phyloP scores from a whole-genome alignment of 2,888 invertebrate genomes.

The Cryptus armator region DNA sequence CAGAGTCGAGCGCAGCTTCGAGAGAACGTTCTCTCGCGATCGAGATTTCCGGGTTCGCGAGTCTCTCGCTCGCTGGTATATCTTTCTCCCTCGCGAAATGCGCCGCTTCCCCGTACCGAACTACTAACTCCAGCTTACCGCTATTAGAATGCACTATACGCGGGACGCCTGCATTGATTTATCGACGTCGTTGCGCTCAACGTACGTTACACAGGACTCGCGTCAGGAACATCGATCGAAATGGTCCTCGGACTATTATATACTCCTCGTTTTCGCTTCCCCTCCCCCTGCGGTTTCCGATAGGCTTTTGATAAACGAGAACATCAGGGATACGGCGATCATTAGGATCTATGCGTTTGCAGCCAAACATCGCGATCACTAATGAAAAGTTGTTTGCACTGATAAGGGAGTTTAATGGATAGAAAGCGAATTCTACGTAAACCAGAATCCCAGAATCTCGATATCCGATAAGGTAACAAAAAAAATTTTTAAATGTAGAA shows the following conservation, averaged over 20 bases:
- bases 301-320: slow-evolving; percentile 13
- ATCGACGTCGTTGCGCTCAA: slow-evolving; percentile 16
- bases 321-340: neutral
- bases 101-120: neutral
- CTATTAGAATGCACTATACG: slow-evolving; percentile 12
- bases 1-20: slow-evolving; percentile 17
- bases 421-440: slow-evolving; percentile 7
- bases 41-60: slow-evolving; percentile 79
- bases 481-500: too few relatives aligned
- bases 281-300: neutral
- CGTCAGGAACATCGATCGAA: slow-evolving; percentile 13
- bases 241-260: slow-evolving; percentile 2
- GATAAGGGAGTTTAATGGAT: slow-evolving; percentile 16
- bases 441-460: too few relatives aligned
- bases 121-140: slow-evolving; percentile 10
- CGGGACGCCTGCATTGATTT: slow-evolving; percentile 26
- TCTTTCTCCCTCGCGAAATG: neutral
- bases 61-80: slow-evolving; percentile 63
- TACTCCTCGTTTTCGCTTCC: too few relatives aligned
- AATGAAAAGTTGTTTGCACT: slow-evolving; percentile 1
- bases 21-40: slow-evolving; percentile 28
- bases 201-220: neutral
- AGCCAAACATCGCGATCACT: neutral
- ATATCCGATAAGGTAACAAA: too few relatives aligned
- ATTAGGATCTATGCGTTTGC: neutral